Evolutionary conservation across 1,140 invertebrate species (phyloP), one percentile per base, ranked within the genome.

Genomic region (Drosophila ogumai): DNA sequence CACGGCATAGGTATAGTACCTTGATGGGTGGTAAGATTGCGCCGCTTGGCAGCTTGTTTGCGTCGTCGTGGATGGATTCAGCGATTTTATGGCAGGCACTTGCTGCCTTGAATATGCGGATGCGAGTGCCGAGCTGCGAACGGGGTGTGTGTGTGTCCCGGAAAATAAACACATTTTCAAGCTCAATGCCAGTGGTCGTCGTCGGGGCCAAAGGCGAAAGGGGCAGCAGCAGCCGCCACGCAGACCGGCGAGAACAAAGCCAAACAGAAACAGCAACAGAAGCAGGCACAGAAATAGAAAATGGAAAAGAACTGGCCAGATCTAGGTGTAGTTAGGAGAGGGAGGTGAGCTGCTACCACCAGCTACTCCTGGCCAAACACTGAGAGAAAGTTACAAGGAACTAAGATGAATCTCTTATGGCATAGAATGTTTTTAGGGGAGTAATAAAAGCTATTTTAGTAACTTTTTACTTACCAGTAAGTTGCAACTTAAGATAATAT

Each of bases 21-120:
- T 61, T 34, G 19, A 25, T 43, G 49, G 71, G 54, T 67, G 61
- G 34, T 25, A 72, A 71, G 74, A 77, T 77, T 77, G 55, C 22
- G 7, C 56, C 54, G 22, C 36, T 41, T 74, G 67, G 65, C 77
- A 85, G 68, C 78, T 84, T 85, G 75, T 79, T 82, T 78, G 61
- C 58, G 66, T 79, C 59, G 52, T 40, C 74, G 73, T 76, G 75
- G 72, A 74, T 81, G 81, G 82, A 88, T 77, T 88, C 84, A 90
- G 84, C 84, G 85, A 88, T 90, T 88, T 88, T 88, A 88, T 88
- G 84, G 85, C 84, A 88, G 66, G 85, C 84, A 88, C 84, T 88
- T 84, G 67, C 36, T 72, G 80, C 73, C 76, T 32, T 40, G 40
- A 60, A 40, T 55, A 60, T 60, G 47, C 58, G 31, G 46, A 52